Evolutionary conservation across 30 jellyfish, hydroid and myxozoan genomes (phyloP).

Genomic region (Catostylus mosaicus): DNA sequence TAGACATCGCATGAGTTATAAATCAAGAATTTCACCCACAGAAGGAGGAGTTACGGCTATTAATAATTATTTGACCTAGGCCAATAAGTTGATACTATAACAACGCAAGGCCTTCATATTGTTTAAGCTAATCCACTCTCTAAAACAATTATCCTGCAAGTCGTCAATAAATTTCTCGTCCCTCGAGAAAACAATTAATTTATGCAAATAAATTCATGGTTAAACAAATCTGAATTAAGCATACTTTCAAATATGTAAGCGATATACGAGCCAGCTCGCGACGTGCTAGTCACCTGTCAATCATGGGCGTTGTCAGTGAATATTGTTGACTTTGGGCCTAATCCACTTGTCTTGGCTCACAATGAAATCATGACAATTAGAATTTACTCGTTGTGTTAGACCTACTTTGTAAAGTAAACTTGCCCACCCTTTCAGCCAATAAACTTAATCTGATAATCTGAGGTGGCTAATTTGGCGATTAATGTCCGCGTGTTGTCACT

Average conservation of each 20-base stretch:
- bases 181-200: constrained; percentile 31
- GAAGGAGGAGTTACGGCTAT: constrained; percentile 59
- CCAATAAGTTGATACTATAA: constrained; percentile 60
- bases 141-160: constrained; percentile 45
- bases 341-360: constrained; percentile 63
- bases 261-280: constrained; percentile 39
- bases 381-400: constrained; percentile 53
- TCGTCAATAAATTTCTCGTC: constrained; percentile 54
- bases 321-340: constrained; percentile 51
- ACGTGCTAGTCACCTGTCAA: constrained; percentile 42
- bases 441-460: constrained; percentile 55
- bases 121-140: constrained; percentile 43
- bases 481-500: constrained; percentile 57
- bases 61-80: constrained; percentile 61
- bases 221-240: constrained; percentile 40
- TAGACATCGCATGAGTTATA: background rate
- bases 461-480: constrained; percentile 64
- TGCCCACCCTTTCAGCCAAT: constrained; percentile 80
- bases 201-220: constrained; percentile 46
- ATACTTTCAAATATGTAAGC: constrained; percentile 32
- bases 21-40: constrained; percentile 20
- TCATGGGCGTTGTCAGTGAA: constrained; percentile 48
- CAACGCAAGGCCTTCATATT: constrained; percentile 32
- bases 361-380: constrained; percentile 54
- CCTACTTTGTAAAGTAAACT: constrained; percentile 73